Percentiles rank a stretch among this genome's conserved stretches.
phyloP scores from a whole-genome alignment of 2,888 invertebrate species.

The Thecocarcelia acutangulata region DNA sequence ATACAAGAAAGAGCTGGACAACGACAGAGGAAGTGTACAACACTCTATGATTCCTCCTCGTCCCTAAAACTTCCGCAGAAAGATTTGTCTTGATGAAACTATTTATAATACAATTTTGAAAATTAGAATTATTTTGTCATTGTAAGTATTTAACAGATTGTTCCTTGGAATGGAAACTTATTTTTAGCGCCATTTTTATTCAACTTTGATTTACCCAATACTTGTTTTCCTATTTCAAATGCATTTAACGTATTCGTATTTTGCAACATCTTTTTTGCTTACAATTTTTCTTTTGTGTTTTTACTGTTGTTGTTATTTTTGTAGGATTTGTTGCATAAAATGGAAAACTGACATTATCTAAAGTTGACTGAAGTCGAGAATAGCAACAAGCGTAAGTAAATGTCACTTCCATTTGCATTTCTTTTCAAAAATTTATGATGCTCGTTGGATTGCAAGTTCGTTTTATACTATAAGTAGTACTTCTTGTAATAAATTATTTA shows the following conservation, averaged over 20 bases:
- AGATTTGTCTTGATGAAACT: too few species aligned
- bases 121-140: too few species aligned
- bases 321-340: slow-evolving; percentile 42
- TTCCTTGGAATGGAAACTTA: too few species aligned
- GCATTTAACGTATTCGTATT: slow-evolving; percentile 7
- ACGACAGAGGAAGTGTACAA: too few species aligned
- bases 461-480: neutral
- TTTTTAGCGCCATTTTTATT: neutral
- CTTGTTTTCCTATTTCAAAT: neutral
- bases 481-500: slow-evolving; percentile 53
- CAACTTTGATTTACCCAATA: neutral
- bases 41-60: too few species aligned
- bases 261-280: neutral
- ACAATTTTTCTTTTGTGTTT: neutral
- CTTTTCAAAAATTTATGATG: slow-evolving; percentile 68
- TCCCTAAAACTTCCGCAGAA: too few species aligned
- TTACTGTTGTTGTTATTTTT: neutral
- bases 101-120: too few species aligned
- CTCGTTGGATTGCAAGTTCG: slow-evolving; percentile 23
- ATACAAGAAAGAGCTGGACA: too few species aligned
- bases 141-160: too few species aligned
- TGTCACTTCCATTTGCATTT: slow-evolving; percentile 69
- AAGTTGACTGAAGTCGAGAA: slow-evolving; percentile 26
- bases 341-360: slow-evolving; percentile 57
- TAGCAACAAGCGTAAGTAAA: slow-evolving; percentile 46